Evolutionary conservation across 1,140 invertebrate species (phyloP), one percentile per base, ranked within the genome.

Genomic region (Cydia amplana): DNA sequence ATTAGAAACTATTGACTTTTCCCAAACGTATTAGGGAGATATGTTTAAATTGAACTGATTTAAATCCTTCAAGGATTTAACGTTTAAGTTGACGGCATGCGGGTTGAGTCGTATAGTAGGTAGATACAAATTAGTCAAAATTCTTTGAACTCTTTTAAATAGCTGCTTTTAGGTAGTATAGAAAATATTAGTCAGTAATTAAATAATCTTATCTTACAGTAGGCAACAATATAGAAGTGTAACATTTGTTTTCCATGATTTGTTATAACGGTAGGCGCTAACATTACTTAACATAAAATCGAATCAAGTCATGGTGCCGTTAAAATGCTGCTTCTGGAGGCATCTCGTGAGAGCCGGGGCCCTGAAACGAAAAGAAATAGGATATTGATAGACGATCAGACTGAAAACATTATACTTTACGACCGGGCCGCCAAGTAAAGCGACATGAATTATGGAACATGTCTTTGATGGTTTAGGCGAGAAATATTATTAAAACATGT

Each of bases 221-320:
- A 70, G 65, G 65, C 65, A 70, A 70, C 65, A 70, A 70, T 43
- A 70, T 70, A 36, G 32, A 70, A 70, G 55, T 36, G 14, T 70
- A 70, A 70, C 65, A 70, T 36, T 40, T 70, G 32, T 70, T n/a
- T 70, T 70, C 64, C 65, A 36, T 70, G 65, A 70, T 32, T 36
- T 70, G 28, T 70, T 43, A 23, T 70, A 40, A 70, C 65, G 32
- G 65, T 70, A 18, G 64, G 64, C 23, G 64, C 65, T 70, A 40
- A 70, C 32, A 16, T 18, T 67, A 40, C 32, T 40, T 18, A 10
- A 36, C 7, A n/a, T 16, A 70, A n/a, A 20, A 9, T 40, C 16
- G 32, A 88, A 86, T 93, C 91, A 93, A 84, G 89, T 93, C 89
- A 89, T 91, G 25, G 91, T 93, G 80, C 82, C 83, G 79, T 93